Base-by-base conservation (phyloP, 2,888 invertebrate genomes). In the Synanthedon tipuliformis region DNA sequence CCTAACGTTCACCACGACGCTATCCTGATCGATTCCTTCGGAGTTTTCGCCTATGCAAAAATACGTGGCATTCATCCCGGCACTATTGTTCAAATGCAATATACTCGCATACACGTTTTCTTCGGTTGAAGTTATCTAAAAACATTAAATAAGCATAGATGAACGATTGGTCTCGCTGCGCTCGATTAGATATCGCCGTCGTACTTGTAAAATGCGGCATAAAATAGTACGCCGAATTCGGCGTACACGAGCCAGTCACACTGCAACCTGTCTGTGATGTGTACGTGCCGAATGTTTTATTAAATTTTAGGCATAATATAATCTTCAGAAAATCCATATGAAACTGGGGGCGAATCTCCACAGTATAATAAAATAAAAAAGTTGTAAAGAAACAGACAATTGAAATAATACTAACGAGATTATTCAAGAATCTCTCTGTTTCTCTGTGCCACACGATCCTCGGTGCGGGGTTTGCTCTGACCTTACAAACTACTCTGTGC, bases 31-130 rank as follows among this genome's bases (percentile, higher is more conserved):
- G 4, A 71, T 73, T 0, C 85, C 84, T 48, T 71, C 74, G 0
- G 77, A 63, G 51, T 81, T 82, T 61, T 82, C 79, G 1, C 78
- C 84, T 52, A 77, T 69, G 55, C 85, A 85, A 58, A 77, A 75
- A 56, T 82, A 84, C 0, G 73, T 78, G 0, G 71, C 78, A 18
- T 68, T 71, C 2, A 79, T 51, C 18, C 69, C 73, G 1, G 58
- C 63, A 0, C 64, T 66, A 18, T 75, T 76, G 55, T 82, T 69
- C 2, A 84, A 53, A 0, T 61, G 66, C 11, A 85, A 57, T 0
- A 72, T 63, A 53, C 81, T 83, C 52, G 59, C 68, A 56, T 78
- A 82, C 0, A 66, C 58, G 41, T 77, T 68, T 0, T 53, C 48
- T 4, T 50, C 41, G 45, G 53, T n/a, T 23, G 15, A 2, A 13